phyloP scores from a whole-genome alignment of 64 coral and sea anemone genomes.

The Acropora yongei region DNA sequence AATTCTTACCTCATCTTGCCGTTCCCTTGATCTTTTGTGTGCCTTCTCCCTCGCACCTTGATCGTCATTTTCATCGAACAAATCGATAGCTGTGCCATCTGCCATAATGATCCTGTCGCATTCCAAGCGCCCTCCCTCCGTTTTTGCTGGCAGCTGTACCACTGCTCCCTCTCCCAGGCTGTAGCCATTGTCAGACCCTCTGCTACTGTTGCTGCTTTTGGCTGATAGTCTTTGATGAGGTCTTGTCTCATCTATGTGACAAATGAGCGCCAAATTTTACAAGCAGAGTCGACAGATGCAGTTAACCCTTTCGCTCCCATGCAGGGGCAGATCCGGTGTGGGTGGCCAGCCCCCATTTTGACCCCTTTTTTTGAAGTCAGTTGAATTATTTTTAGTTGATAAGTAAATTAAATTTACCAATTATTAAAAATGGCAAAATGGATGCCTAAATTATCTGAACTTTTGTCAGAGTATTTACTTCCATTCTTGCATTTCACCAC shows the following conservation, averaged over 20 bases:
- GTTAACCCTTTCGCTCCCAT: too few relatives aligned
- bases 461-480: too few relatives aligned
- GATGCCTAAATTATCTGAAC: too few relatives aligned
- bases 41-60: constrained; percentile 51
- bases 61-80: constrained; percentile 87
- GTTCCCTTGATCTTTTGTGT: constrained; percentile 46
- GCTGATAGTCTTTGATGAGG: not conserved
- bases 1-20: constrained; percentile 50
- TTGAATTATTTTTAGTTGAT: too few relatives aligned
- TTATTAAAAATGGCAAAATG: too few relatives aligned
- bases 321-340: too few relatives aligned
- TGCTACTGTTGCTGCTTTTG: constrained; percentile 41
- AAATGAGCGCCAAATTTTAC: too few relatives aligned
- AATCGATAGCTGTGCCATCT: constrained; percentile 88
- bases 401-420: too few relatives aligned
- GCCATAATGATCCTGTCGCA: constrained; percentile 89
- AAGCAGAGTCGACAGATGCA: too few relatives aligned
- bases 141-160: constrained; percentile 46
- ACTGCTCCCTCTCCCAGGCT: constrained; percentile 66
- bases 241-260: not conserved
- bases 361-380: too few relatives aligned
- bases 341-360: too few relatives aligned
- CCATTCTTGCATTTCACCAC: too few relatives aligned
- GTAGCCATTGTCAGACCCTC: constrained; percentile 20
- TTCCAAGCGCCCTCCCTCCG: constrained; percentile 80